Percentiles rank a stretch among this genome's conserved stretches.
Evolutionary conservation across 2,888 invertebrate species (phyloP).

Genomic region (Athalia cordata): DNA sequence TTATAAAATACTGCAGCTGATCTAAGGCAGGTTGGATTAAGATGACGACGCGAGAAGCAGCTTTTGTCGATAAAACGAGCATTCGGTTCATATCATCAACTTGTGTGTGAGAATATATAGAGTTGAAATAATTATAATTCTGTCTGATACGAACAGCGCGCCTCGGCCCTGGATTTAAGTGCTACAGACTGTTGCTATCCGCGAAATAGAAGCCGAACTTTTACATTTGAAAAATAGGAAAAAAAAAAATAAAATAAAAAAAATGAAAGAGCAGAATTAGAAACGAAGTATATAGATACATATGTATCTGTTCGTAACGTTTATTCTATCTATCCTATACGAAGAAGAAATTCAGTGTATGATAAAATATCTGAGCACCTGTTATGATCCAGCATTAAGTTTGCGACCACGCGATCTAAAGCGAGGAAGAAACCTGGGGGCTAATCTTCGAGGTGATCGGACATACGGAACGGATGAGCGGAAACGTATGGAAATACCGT

Average conservation of each 20-base stretch:
- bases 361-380: constrained; percentile 29
- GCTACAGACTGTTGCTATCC: constrained; percentile 11
- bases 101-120: neutral
- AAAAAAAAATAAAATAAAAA: neutral
- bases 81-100: neutral
- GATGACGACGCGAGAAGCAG: neutral
- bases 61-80: neutral
- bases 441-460: constrained; percentile 37
- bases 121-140: neutral
- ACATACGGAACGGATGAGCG: constrained; percentile 37
- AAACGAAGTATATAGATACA: no score
- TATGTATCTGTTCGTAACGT: no score
- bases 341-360: neutral
- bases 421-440: constrained; percentile 27
- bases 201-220: neutral
- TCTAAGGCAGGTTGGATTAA: neutral
- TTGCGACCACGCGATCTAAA: constrained; percentile 26
- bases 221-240: neutral
- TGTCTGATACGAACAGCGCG: neutral
- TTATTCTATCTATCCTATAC: no score
- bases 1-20: no score
- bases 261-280: no score
- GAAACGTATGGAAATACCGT: neutral
- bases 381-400: constrained; percentile 20
- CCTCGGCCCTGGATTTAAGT: constrained; percentile 4